Evolutionary conservation across 2,797 vertebrate species (phyloP), one percentile per base, ranked within the genome.

Genomic region (Cygnus olor): DNA sequence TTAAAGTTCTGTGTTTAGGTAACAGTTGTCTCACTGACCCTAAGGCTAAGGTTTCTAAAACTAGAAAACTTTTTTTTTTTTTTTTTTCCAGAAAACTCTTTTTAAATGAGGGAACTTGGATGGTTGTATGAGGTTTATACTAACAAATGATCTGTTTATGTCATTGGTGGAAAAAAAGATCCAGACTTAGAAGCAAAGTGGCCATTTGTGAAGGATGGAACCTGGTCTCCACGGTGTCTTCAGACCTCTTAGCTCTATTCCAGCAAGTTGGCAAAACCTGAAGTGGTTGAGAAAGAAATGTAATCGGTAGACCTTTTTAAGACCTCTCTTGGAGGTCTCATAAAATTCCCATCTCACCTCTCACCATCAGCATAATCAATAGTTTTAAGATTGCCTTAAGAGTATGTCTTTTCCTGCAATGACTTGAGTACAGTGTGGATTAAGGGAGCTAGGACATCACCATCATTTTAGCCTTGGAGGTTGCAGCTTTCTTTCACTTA

Each of bases 1-100:
- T 87, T 90, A 89, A 63, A 95, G 57, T 20, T 64, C 13, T 64
- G 6, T 83, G 64, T 93, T 95, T 91, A 82, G 56, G 34, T 66
- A 92, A 89, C 6, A 57, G 28, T 80, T 89, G 91, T 64, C 36
- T 89, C 36, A 13, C 17, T 68, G 71, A 74, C 36, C 28, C 32
- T 85, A 13, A 80, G 53, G 30, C 54, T 74, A 64, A 80, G 44
- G 57, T 87, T 89, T 90, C 57, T 80, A 74, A 85, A 77, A 77
- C 19, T 30, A 71, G 73, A 36, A 84, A 80, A 70, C 15, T 28
- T 10, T 4, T 76, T 83, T 70, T 74, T 49, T 6, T 84, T 79
- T 9, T 3, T 79, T 80, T 80, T 85, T 79, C 36, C 36, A 81
- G 44, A 54, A 87, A 78, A 80, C 4, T 73, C 21, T 64, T 1